Evolutionary conservation across 2,888 invertebrate species (phyloP), one percentile per base, ranked within the genome.

Genomic region (Axea sp.): DNA sequence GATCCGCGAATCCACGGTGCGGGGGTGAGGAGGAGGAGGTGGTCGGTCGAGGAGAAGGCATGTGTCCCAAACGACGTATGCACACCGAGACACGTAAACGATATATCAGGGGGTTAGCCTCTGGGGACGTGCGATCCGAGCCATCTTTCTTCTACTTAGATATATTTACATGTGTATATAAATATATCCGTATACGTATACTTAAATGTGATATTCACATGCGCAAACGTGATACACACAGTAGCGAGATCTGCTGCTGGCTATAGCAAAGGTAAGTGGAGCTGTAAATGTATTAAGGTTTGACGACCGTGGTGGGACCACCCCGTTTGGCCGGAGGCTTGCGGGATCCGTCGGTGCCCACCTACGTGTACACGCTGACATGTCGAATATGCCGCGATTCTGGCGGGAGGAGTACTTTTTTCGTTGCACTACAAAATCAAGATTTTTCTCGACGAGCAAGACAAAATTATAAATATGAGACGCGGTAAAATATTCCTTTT

Each of bases 71-170:
- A 86, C 85, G 86, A 86, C 85, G 84, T 86, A 85, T 86, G 86
- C 86, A 85, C 84, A 84, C 82, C 83, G 85, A 83, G 86, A 86
- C 87, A 87, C 87, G 86, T 87, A 86, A 87, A 85, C 87, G 87
- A 87, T 87, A 87, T 87, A 87, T 87, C 87, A 87, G 85, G 82
- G 86, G 86, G 87, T 87, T 87, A 86, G 86, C 86, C 87, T 82
- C 85, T 85, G 84, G 87, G 86, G 87, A 87, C 86, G 84, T 81
- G 84, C 84, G 85, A 85, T 83, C 84, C 80, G 81, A 80, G 83
- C 84, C 83, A 87, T 87, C 85, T 86, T 87, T 87, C 84, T 87
- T 86, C 84, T 81, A 83, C 85, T 85, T 83, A 83, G 80, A 83
- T 80, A 76, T 67, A 73, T 64, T 62, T 51, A 65, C 39, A 43